Evolutionary conservation across 1,140 invertebrate species (phyloP).

Genomic region (Drosophila tani): DNA sequence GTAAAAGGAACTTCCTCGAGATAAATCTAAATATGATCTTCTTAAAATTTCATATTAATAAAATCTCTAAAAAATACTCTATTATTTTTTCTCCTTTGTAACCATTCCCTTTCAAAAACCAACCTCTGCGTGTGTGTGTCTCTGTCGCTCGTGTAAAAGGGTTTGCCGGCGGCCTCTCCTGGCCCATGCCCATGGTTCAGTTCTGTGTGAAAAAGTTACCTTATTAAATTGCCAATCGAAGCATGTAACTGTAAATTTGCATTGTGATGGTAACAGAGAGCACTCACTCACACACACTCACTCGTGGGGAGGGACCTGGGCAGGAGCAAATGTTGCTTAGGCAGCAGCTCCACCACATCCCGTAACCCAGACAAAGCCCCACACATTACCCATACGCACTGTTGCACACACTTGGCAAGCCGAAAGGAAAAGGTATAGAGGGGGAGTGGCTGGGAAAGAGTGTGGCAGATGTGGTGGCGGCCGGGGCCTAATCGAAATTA

Average conservation of each 20-base stretch:
- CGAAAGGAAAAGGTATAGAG: background rate
- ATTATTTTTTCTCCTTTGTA: background rate
- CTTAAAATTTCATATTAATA: too few relatives aligned
- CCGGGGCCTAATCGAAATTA: slow-evolving; percentile 69
- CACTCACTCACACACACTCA: slow-evolving; percentile 2
- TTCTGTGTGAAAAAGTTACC: slow-evolving; percentile 71
- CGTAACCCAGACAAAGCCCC: slow-evolving; percentile 31
- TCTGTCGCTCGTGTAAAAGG: slow-evolving; percentile 42
- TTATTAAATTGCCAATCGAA: slow-evolving; percentile 84
- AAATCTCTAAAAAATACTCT: too few relatives aligned
- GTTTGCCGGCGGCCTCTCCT: slow-evolving; percentile 25
- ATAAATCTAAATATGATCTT: too few relatives aligned
- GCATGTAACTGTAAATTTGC: slow-evolving; percentile 84
- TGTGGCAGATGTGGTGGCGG: background rate
- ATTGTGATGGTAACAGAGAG: slow-evolving; percentile 66
- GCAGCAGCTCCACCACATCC: slow-evolving; percentile 41
- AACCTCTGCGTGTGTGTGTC: slow-evolving; percentile 20
- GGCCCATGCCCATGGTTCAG: slow-evolving; percentile 13
- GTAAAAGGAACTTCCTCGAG: too few relatives aligned
- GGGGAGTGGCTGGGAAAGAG: background rate
- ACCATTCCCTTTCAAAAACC: background rate
- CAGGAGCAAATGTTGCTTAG: slow-evolving; percentile 61
- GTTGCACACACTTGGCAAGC: slow-evolving; percentile 66
- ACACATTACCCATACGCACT: slow-evolving; percentile 77
- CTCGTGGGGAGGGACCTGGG: background rate